phyloP scores from a whole-genome alignment of 1,140 invertebrate species.

The Lasioglossum albipes region DNA sequence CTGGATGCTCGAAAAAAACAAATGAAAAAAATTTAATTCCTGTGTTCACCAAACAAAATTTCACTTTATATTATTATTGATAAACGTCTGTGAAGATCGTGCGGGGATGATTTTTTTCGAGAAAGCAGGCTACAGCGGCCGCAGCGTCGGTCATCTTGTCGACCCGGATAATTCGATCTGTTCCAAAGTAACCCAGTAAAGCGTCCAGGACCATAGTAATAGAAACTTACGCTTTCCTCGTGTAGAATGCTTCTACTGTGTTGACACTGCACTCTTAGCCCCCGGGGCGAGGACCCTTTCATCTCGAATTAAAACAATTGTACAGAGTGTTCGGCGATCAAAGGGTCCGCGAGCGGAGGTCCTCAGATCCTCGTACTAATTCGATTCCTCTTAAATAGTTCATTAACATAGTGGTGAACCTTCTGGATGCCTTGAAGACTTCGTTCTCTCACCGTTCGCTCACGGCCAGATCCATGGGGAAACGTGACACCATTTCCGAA shows the following conservation, averaged over 20 bases:
- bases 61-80: too few species aligned
- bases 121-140: too few species aligned
- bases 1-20: too few species aligned
- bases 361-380: not conserved
- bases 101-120: too few species aligned
- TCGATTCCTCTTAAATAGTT: conserved; percentile 82
- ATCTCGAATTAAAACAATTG: not conserved
- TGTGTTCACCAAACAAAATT: too few species aligned
- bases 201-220: not conserved
- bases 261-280: not conserved
- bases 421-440: conserved; percentile 93
- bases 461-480: conserved; percentile 89
- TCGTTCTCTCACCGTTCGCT: conserved; percentile 94
- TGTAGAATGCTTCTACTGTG: conserved; percentile 31
- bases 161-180: not conserved
- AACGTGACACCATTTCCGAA: conserved; percentile 91
- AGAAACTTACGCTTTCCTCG: conserved; percentile 6
- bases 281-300: not conserved
- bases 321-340: conserved; percentile 1
- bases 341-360: not conserved
- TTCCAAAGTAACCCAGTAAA: not conserved
- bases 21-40: too few species aligned
- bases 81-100: too few species aligned
- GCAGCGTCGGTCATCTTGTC: not conserved
- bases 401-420: conserved; percentile 93